Percentiles rank a stretch among this genome's conserved stretches.
Evolutionary conservation across 1,140 invertebrate species (phyloP).

Genomic region (Caerostris extrusa): DNA sequence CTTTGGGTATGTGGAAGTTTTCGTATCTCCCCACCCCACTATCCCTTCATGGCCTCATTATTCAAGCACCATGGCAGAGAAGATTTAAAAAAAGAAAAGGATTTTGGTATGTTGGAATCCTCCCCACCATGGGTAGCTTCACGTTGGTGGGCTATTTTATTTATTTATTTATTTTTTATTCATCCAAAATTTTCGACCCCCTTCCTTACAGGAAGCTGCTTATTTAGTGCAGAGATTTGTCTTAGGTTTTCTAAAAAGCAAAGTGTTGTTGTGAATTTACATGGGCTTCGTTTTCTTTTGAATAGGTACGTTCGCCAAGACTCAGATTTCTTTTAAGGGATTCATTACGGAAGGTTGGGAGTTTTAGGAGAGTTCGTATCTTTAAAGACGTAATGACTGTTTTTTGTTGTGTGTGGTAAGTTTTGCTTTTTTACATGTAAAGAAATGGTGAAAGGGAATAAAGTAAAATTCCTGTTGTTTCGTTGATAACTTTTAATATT

Average conservation of each 20-base stretch:
- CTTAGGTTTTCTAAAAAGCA: not conserved
- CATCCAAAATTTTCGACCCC: not conserved
- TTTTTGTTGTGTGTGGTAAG: not conserved
- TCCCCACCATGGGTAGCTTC: not conserved
- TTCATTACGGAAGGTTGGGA: not conserved
- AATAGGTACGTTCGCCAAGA: not conserved
- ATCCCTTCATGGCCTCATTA: not conserved
- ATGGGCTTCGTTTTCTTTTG: not conserved
- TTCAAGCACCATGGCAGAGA: not conserved
- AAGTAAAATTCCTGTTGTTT: too few relatives aligned
- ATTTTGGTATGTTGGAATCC: constrained; percentile 2
- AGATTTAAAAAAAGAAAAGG: not conserved
- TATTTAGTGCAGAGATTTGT: constrained; percentile 22
- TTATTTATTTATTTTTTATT: not conserved
- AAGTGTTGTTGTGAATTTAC: constrained; percentile 13
- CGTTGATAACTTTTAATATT: too few relatives aligned
- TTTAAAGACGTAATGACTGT: not conserved
- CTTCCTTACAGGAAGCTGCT: not conserved
- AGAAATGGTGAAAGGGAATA: too few relatives aligned
- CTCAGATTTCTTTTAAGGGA: not conserved
- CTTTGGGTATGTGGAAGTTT: not conserved
- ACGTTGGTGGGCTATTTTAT: not conserved
- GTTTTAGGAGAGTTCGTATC: not conserved
- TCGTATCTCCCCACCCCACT: not conserved
- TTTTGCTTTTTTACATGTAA: not conserved